phyloP scores from a whole-genome alignment of 1,140 invertebrate species.

The Caenorhabditis inopinata region DNA sequence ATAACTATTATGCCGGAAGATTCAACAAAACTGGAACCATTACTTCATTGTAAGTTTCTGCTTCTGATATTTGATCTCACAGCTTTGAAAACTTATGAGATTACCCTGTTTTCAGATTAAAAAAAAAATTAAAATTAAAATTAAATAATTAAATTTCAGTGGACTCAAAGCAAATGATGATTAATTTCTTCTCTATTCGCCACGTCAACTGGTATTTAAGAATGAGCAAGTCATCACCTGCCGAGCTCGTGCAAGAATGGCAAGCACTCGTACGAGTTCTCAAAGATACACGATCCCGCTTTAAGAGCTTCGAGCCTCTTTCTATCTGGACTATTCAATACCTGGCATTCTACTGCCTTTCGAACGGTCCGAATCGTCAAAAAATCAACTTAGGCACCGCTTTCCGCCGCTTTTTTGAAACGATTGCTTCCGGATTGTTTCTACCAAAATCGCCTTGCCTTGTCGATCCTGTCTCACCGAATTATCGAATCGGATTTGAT shows the following conservation, averaged over 20 bases:
- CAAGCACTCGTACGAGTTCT: not conserved
- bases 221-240: not conserved
- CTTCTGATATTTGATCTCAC: too few species aligned
- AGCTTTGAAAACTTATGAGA: too few species aligned
- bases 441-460: not conserved
- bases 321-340: not conserved
- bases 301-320: not conserved
- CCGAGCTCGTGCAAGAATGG: not conserved
- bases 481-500: constrained; percentile 11
- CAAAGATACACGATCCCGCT: not conserved
- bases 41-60: not conserved
- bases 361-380: not conserved
- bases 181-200: not conserved
- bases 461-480: not conserved
- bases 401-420: not conserved
- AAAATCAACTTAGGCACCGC: not conserved
- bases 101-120: too few species aligned
- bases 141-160: not conserved
- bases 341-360: not conserved
- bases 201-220: not conserved
- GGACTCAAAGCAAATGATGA: not conserved
- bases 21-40: not conserved
- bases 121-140: too few species aligned
- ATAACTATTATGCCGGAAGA: not conserved
- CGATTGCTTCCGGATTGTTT: not conserved